phyloP scores from a whole-genome alignment of 2,113 vertebrate species.

The Eleginops maclovinus region DNA sequence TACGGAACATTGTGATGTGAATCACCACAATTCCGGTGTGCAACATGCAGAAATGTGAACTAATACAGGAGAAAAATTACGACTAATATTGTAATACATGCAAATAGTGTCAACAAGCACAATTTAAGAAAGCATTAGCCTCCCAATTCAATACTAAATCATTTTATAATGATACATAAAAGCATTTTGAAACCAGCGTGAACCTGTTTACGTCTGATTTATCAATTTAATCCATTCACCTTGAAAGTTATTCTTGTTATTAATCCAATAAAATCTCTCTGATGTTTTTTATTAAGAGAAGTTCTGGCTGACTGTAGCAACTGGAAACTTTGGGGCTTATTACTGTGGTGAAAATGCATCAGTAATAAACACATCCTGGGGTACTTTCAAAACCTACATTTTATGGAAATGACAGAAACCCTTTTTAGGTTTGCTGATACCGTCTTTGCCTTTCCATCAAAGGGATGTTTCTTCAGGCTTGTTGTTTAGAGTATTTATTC shows the following conservation, averaged over 20 bases:
- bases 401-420: constrained; percentile 52
- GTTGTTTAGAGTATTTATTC: constrained; percentile 57
- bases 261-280: constrained; percentile 26
- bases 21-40: constrained; percentile 7
- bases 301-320: constrained; percentile 5
- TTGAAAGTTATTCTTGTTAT: constrained; percentile 3
- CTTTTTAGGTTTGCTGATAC: constrained; percentile 48
- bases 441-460: constrained; percentile 50
- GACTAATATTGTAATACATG: not conserved
- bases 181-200: not conserved
- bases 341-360: constrained; percentile 30
- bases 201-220: not conserved
- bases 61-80: not conserved
- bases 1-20: constrained; percentile 23
- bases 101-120: constrained; percentile 12
- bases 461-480: constrained; percentile 36
- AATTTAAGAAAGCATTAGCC: not conserved
- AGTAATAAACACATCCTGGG: constrained; percentile 44
- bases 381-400: constrained; percentile 41
- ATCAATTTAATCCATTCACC: not conserved
- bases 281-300: constrained; percentile 18
- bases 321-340: constrained; percentile 31
- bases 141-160: not conserved
- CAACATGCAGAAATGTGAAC: constrained; percentile 3
- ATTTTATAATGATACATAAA: constrained; percentile 1